Conservation (phyloP, 2,797 vertebrate species). For the Falco berigora region DNA sequence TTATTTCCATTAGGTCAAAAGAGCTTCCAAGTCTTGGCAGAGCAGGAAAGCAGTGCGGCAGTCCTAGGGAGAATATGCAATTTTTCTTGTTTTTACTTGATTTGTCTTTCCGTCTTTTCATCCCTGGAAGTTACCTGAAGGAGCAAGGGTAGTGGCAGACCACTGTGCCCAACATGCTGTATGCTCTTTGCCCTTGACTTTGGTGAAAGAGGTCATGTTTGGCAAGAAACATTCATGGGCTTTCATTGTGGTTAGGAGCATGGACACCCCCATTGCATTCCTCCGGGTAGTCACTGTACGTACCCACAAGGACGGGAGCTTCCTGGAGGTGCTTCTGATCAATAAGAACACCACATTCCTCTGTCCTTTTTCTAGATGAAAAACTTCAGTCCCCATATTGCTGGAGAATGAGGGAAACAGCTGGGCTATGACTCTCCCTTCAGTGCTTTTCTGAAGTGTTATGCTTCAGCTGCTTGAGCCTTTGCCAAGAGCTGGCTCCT, state of each 20-base stretch:
- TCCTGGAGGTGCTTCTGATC: not conserved
- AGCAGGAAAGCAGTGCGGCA: not conserved
- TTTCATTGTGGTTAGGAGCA: not conserved
- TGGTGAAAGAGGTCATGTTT: not conserved
- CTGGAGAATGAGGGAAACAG: not conserved
- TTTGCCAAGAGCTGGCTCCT: not conserved
- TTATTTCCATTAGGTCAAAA: slow-evolving; percentile 35
- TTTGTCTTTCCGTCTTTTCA: not conserved
- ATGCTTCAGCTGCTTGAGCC: not conserved
- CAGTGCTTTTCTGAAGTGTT: not conserved
- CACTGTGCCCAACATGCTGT: rapidly evolving
- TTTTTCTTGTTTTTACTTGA: not conserved
- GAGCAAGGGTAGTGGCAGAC: not conserved
- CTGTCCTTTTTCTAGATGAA: not conserved
- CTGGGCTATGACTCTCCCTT: not conserved
- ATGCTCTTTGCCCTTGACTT: not conserved
- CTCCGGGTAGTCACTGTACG: not conserved
- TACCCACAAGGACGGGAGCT: not conserved
- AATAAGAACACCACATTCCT: not conserved
- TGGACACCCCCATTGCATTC: rapidly evolving
- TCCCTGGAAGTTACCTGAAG: not conserved
- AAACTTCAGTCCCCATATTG: not conserved
- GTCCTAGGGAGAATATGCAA: not conserved
- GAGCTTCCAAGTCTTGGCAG: slow-evolving; percentile 5
- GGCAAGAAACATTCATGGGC: not conserved